Conservation (phyloP, 92 coral and sea anemone species). For the Epizoanthus rinbou region DNA sequence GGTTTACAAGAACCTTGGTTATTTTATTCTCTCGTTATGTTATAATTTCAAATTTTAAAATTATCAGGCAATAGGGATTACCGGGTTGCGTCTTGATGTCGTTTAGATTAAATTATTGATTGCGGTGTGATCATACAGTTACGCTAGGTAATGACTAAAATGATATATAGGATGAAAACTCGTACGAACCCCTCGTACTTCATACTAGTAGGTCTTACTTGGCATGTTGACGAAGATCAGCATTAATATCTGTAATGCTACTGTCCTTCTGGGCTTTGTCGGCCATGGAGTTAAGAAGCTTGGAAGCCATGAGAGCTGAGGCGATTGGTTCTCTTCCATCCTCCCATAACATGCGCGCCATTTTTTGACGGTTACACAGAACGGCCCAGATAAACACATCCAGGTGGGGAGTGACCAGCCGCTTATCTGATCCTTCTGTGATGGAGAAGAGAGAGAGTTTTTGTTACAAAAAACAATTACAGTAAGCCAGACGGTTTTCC, state of each 20-base stretch:
- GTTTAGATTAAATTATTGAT: no score
- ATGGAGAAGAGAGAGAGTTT: no score
- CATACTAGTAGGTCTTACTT: slow-evolving; percentile 54
- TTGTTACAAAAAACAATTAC: background rate
- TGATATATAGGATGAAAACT: no score
- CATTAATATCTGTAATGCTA: slow-evolving; percentile 86
- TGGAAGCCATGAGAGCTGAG: slow-evolving; percentile 89
- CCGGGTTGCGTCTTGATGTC: no score
- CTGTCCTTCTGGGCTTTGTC: slow-evolving; percentile 75
- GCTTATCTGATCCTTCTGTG: slow-evolving; percentile 11
- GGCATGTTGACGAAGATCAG: slow-evolving; percentile 73
- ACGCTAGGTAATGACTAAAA: no score
- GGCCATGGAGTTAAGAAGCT: slow-evolving; percentile 83
- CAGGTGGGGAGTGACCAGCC: slow-evolving; percentile 68
- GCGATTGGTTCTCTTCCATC: slow-evolving; percentile 88
- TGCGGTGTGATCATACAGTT: no score
- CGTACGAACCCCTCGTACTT: background rate
- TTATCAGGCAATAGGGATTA: no score
- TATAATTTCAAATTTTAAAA: no score
- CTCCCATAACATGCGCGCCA: slow-evolving; percentile 92
- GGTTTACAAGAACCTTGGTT: no score
- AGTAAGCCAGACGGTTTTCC: background rate
- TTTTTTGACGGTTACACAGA: slow-evolving; percentile 78
- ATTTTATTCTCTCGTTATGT: no score
- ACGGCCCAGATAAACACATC: slow-evolving; percentile 95